These are phyloP conservation scores for Parazoanthus darwini DNA, from an alignment of 92 coral and sea anemone genomes.

Conservation along the genomic window DNA sequence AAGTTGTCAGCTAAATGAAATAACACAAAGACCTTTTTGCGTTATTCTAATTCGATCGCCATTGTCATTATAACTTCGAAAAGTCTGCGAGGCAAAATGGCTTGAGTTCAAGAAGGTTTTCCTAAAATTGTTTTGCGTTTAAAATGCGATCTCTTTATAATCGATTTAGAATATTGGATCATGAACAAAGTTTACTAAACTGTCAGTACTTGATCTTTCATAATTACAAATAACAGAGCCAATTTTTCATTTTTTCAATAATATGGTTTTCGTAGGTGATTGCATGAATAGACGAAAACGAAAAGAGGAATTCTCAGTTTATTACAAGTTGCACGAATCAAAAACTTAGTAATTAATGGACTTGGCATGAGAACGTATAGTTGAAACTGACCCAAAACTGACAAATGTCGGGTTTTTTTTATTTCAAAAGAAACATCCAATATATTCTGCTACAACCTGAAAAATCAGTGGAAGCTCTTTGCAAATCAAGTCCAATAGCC, in stretches of 20 bases:
- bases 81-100: background rate
- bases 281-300: slow-evolving; percentile 5
- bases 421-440: background rate
- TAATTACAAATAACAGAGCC: slow-evolving; percentile 31
- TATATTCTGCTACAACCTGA: background rate
- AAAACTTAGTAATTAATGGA: slow-evolving; percentile 34
- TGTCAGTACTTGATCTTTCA: slow-evolving; percentile 33
- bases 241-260: slow-evolving; percentile 18
- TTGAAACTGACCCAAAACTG: slow-evolving; percentile 11
- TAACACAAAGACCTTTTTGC: background rate
- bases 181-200: slow-evolving; percentile 13
- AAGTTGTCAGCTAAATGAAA: slow-evolving; percentile 24
- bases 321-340: slow-evolving; percentile 39
- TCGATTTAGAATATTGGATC: slow-evolving; percentile 27
- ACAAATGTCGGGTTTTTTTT: background rate
- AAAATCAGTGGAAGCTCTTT: background rate
- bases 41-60: background rate
- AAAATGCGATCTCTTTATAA: slow-evolving; percentile 10
- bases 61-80: background rate
- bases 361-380: background rate
- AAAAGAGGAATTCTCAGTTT: slow-evolving; percentile 7
- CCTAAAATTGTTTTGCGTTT: background rate
- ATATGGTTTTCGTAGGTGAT: slow-evolving; percentile 6
- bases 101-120: slow-evolving; percentile 5
- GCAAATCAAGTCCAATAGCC: background rate